phyloP scores from a whole-genome alignment of 2,797 vertebrate genomes.

The Diglossa cyanea region DNA sequence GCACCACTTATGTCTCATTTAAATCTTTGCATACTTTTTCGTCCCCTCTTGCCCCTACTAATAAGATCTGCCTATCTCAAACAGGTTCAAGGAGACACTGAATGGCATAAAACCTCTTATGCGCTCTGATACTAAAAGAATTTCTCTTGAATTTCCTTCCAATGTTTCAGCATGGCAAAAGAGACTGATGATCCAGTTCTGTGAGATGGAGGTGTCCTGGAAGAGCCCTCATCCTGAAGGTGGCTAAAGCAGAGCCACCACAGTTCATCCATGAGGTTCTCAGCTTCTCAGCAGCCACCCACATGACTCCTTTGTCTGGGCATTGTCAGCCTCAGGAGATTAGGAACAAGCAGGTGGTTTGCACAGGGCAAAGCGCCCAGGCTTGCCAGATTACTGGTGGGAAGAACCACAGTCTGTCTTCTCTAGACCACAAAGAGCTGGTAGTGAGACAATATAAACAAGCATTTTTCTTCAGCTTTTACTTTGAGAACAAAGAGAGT shows the following conservation, averaged over 20 bases:
- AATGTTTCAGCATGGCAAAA: not conserved
- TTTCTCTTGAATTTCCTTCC: not conserved
- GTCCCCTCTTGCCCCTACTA: not conserved
- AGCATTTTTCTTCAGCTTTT: not conserved
- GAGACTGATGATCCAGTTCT: not conserved
- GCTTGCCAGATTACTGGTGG: not conserved
- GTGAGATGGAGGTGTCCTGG: not conserved
- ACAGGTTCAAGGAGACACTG: not conserved
- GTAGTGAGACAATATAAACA: not conserved
- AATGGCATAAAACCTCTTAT: not conserved
- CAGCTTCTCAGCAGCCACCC: not conserved
- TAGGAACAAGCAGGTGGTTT: not conserved
- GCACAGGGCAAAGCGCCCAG: not conserved
- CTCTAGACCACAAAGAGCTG: not conserved
- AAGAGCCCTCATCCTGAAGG: not conserved
- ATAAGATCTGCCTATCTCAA: not conserved
- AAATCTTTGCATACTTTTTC: not conserved
- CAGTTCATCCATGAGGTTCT: not conserved
- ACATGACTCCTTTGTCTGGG: not conserved
- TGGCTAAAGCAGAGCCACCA: not conserved
- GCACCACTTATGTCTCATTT: not conserved
- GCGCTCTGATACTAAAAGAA: not conserved
- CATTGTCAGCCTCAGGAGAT: not conserved
- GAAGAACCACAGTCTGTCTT: not conserved
- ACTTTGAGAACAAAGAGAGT: not conserved